Evolutionary conservation across 1,140 invertebrate species (phyloP), one percentile per base, ranked within the genome.

Genomic region (Glomeris maerens): DNA sequence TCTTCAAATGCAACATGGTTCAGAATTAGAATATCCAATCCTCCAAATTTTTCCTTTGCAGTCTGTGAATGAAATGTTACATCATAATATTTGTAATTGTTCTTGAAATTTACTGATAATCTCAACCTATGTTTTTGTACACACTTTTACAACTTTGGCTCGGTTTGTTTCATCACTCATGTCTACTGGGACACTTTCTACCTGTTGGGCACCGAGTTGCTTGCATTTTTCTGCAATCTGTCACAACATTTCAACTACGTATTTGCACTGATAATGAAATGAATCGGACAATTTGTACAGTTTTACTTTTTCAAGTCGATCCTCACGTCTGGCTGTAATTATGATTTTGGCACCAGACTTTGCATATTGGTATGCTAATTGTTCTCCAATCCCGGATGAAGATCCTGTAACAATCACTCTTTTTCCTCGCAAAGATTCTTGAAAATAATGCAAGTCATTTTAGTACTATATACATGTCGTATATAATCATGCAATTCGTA

Each of bases 351-450:
- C 80, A 10, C 80, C 80, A 54, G 72, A 66, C 58, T 73, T 74
- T 3, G 86, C 82, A 28, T 90, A 66, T 25, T 73, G 72, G 51
- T 83, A 73, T 0, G 85, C 83, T 42, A 87, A 64, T 53, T 76
- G 63, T 68, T 87, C 82, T 13, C 89, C 89, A 58, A 92, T 90
- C 20, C 89, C 88, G 69, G 83, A 84, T 0, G 86, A 91, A 10
- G 86, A 83, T 31, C 89, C 87, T 1, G 83, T 89, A 57, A 93
- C 82, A 81, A 87, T 91, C 1, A 88, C 78, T 3, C 90, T 83
- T 69, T 88, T 80, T 0, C 76, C 78, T 36, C 57, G 56, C 40
- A 66, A n/a, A n/a, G n/a, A n/a, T n/a, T n/a, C n/a, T n/a, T n/a
- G n/a, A n/a, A n/a, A n/a, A n/a, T n/a, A n/a, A n/a, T n/a, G n/a